Evolutionary conservation across 2,113 vertebrate genomes (phyloP).

Genomic region (Stigmatopora argus): DNA sequence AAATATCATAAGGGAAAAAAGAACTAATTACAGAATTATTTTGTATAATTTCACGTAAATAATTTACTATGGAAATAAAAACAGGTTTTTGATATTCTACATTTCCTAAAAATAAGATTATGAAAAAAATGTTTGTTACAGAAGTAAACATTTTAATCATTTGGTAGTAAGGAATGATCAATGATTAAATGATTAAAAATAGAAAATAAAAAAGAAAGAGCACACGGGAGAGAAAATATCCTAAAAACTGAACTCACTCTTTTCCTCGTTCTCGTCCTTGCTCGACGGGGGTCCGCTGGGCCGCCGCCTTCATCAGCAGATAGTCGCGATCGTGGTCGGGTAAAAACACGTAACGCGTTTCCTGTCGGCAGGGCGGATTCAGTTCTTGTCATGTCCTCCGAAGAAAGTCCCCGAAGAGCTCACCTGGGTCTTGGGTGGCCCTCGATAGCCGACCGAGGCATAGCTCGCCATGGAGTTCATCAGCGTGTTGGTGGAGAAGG

Average conservation of each 20-base stretch:
- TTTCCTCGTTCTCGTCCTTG: slow-evolving; percentile 50
- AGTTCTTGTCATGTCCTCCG: background rate
- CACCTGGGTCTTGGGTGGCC: slow-evolving; percentile 58
- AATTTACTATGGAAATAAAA: no score
- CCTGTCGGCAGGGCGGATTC: slow-evolving; percentile 48
- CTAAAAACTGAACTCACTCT: slow-evolving; percentile 38
- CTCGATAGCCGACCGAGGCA: slow-evolving; percentile 35
- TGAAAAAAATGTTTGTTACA: no score
- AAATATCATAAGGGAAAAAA: no score
- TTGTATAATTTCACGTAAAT: no score
- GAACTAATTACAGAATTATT: no score
- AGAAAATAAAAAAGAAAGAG: no score
- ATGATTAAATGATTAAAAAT: no score
- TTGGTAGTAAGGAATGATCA: no score
- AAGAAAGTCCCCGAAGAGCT: background rate
- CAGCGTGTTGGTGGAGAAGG: slow-evolving; percentile 78
- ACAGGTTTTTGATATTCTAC: no score
- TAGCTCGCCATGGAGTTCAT: slow-evolving; percentile 72
- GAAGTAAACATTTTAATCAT: no score
- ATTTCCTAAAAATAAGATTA: no score
- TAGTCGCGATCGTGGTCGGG: slow-evolving; percentile 77
- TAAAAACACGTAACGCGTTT: slow-evolving; percentile 72
- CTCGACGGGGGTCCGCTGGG: slow-evolving; percentile 41
- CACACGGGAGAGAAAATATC: no score
- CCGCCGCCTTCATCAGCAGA: slow-evolving; percentile 68